phyloP scores from a whole-genome alignment of 2,113 vertebrate species.

The Aphyosemion australe region DNA sequence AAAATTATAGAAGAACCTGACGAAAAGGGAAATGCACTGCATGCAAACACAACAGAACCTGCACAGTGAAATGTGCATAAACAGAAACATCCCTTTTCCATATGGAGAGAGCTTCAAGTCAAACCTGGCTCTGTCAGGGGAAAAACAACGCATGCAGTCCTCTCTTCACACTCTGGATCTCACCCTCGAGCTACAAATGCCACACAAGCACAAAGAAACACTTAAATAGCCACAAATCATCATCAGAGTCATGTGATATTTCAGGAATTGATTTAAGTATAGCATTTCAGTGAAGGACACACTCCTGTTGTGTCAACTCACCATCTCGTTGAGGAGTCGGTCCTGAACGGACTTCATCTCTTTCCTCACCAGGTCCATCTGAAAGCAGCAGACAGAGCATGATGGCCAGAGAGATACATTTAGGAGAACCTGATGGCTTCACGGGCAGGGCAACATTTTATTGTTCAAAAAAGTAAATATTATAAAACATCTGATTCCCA shows the following conservation, averaged over 20 bases:
- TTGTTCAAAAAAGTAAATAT: too few relatives aligned
- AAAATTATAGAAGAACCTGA: conserved; percentile 40
- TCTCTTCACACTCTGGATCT: conserved; percentile 73
- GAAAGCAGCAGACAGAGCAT: conserved; percentile 48
- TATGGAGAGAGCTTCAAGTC: conserved; percentile 14
- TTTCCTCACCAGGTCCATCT: conserved; percentile 79
- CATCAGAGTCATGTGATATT: not conserved
- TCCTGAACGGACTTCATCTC: conserved; percentile 81
- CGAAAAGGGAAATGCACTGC: conserved; percentile 14
- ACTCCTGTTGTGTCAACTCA: too few relatives aligned
- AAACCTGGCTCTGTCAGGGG: conserved; percentile 57
- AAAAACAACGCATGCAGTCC: conserved; percentile 77
- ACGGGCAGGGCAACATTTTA: too few relatives aligned
- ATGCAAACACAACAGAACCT: conserved; percentile 13
- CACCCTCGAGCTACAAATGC: conserved; percentile 74
- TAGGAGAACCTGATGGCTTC: too few relatives aligned
- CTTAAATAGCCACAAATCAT: conserved; percentile 15
- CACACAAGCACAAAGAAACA: conserved; percentile 28
- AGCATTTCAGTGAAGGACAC: not conserved
- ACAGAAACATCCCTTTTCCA: conserved; percentile 15
- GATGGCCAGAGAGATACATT: conserved; percentile 1
- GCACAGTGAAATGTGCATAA: not conserved
- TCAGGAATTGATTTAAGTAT: not conserved
- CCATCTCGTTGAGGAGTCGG: conserved; percentile 77
- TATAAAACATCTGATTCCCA: not conserved